Evolutionary conservation across 2,113 vertebrate genomes (phyloP).

Genomic region (Symphodus melops): DNA sequence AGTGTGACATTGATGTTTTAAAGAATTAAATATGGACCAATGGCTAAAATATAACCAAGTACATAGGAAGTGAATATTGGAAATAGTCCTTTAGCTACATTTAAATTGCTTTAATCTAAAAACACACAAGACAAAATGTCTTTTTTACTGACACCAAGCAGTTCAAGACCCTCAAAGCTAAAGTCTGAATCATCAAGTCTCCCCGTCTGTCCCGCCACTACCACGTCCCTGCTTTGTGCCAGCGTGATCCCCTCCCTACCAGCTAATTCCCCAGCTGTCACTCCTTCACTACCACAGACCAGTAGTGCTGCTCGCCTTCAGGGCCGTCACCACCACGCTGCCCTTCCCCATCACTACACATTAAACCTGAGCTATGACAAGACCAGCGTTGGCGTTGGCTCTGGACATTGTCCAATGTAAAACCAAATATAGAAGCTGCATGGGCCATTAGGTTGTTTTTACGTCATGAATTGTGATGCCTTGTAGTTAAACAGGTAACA

Average conservation of each 20-base stretch:
- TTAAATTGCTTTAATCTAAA: not conserved
- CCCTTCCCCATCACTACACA: not conserved
- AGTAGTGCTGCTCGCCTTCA: slow-evolving; percentile 4
- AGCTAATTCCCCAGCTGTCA: slow-evolving; percentile 68
- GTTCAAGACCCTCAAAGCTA: slow-evolving; percentile 1
- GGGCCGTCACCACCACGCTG: not conserved
- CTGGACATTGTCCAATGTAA: not conserved
- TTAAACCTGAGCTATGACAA: slow-evolving; percentile 6
- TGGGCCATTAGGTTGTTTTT: not conserved
- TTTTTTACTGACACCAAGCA: slow-evolving; percentile 1
- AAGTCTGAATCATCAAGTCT: slow-evolving; percentile 13
- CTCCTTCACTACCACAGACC: slow-evolving; percentile 29
- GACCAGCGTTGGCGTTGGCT: not conserved
- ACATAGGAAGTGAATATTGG: not conserved
- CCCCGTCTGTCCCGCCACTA: not conserved
- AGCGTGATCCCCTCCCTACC: slow-evolving; percentile 39
- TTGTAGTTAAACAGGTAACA: not conserved
- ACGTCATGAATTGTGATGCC: not conserved
- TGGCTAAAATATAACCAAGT: not conserved
- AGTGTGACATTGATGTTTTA: no score
- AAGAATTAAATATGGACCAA: no score
- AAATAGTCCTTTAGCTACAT: not conserved
- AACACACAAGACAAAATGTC: not conserved
- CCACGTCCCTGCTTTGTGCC: slow-evolving; percentile 20
- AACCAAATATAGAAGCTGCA: not conserved